Percentiles rank a stretch among this genome's conserved stretches.
These are phyloP conservation scores for Hypothenemus hampei DNA, from an alignment of 1,140 invertebrate species.

Conservation along the genomic window DNA sequence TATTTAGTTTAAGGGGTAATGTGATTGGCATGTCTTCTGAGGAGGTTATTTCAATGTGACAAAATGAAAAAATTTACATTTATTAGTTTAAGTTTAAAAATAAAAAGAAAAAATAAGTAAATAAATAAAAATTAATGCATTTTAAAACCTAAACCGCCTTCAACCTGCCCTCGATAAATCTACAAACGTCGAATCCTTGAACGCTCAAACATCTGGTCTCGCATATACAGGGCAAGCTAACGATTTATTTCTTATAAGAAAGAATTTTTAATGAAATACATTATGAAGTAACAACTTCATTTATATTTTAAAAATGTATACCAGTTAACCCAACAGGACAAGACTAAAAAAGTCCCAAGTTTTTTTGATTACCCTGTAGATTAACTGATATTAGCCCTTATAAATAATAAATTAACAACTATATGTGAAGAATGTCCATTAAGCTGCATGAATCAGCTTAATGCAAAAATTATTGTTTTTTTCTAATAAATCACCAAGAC, in stretches of 20 bases:
- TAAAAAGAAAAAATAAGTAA: background rate
- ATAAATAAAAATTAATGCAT: conserved; percentile 4
- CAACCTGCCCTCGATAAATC: conserved; percentile 23
- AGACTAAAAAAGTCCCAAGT: too few relatives aligned
- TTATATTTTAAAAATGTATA: background rate
- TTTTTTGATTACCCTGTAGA: too few relatives aligned
- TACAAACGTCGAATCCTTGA: conserved; percentile 20
- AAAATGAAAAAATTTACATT: conserved; percentile 10
- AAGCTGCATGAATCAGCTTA: too few relatives aligned
- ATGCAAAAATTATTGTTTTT: too few relatives aligned
- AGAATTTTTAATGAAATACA: background rate
- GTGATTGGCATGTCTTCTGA: conserved; percentile 51
- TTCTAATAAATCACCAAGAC: too few relatives aligned
- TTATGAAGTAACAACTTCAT: background rate
- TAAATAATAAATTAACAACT: too few relatives aligned
- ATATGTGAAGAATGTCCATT: too few relatives aligned
- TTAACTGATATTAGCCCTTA: too few relatives aligned
- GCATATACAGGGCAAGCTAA: too few relatives aligned
- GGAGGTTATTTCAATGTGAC: conserved; percentile 6
- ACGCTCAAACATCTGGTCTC: conserved; percentile 11
- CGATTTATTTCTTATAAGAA: background rate
- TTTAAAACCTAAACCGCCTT: conserved; percentile 11
- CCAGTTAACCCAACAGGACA: too few relatives aligned
- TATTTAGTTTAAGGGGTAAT: conserved; percentile 56
- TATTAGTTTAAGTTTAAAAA: background rate